Percentiles rank a stretch among this genome's conserved stretches.
phyloP scores from a whole-genome alignment of 2,113 vertebrate species.

The Marmota flaviventris region DNA sequence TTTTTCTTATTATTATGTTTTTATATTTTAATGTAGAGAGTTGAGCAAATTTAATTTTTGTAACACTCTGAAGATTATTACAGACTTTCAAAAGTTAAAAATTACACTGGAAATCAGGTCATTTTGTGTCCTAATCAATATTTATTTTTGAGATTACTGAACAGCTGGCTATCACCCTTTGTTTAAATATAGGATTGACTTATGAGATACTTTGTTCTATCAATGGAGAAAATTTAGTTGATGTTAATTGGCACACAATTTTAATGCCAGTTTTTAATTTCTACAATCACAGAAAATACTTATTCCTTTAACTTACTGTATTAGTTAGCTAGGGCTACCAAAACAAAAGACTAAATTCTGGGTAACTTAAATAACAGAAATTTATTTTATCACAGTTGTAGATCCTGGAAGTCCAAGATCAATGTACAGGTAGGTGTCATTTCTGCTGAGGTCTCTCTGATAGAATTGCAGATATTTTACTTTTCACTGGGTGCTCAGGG shows the following conservation, averaged over 20 bases:
- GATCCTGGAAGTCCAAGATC: neutral
- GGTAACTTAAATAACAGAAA: neutral
- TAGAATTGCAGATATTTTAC: neutral
- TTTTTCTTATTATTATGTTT: neutral
- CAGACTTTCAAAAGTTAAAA: conserved; percentile 4
- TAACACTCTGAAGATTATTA: neutral
- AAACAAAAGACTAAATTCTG: neutral
- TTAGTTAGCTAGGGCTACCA: neutral
- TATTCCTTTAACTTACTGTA: neutral
- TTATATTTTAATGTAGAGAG: neutral
- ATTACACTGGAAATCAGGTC: neutral
- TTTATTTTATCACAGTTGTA: neutral
- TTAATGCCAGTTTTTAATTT: neutral
- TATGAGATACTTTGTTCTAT: neutral
- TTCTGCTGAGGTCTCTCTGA: neutral
- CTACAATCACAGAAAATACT: neutral
- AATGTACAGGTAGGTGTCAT: neutral
- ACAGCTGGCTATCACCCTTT: neutral
- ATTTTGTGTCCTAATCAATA: neutral
- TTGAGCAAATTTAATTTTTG: neutral
- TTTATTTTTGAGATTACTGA: neutral
- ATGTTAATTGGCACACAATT: neutral
- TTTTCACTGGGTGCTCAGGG: neutral
- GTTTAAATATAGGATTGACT: neutral
- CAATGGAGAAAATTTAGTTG: neutral